Conservation (phyloP, 2,113 vertebrate species). For the Boleophthalmus pectinirostris region DNA sequence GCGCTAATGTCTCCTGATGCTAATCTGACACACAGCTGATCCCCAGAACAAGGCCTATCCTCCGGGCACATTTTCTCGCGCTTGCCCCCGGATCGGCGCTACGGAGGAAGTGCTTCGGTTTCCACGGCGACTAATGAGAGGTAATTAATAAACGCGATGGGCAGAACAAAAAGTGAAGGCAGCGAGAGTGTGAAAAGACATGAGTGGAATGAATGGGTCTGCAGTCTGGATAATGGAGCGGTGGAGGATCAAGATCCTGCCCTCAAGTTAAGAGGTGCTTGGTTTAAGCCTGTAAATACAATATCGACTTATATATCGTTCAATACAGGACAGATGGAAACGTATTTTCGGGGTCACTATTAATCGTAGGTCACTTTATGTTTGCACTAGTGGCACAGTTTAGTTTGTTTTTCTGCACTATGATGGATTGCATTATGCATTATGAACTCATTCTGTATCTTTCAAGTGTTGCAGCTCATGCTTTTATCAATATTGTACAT, state of each 20-base stretch:
- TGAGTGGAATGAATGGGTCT: constrained; percentile 3
- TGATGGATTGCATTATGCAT: no score
- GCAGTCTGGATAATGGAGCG: background rate
- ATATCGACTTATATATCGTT: no score
- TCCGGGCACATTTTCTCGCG: constrained; percentile 20
- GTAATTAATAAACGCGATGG: constrained; percentile 81
- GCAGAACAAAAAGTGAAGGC: constrained; percentile 64
- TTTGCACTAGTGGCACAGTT: no score
- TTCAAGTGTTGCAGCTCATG: no score
- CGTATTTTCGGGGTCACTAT: no score
- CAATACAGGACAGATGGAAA: no score
- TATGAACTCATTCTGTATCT: no score
- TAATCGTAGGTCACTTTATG: no score
- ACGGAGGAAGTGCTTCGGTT: constrained; percentile 63
- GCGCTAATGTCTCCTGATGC: constrained; percentile 80
- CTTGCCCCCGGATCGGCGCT: constrained; percentile 20
- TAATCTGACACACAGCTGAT: constrained; percentile 79
- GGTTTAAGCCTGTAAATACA: background rate
- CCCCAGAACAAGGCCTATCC: constrained; percentile 59
- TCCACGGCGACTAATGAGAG: constrained; percentile 83
- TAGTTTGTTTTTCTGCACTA: no score
- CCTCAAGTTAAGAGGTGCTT: background rate
- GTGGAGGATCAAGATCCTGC: background rate
- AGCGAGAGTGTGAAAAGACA: constrained; percentile 55
- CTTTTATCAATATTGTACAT: no score